These are phyloP conservation scores for Sinelater perroti DNA, from an alignment of 2,888 invertebrate genomes.

Conservation along the genomic window DNA sequence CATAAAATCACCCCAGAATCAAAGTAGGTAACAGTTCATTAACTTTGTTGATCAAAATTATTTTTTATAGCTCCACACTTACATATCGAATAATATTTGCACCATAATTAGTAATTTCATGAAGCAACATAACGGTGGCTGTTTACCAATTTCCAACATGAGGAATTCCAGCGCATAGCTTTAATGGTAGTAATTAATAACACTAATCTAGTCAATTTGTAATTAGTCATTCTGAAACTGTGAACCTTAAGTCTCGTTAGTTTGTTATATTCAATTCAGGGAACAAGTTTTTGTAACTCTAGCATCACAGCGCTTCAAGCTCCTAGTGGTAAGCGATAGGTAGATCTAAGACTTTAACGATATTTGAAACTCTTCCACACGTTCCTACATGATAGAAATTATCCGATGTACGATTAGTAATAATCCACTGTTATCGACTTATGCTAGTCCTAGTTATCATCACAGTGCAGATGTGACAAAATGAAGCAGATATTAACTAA, in stretches of 20 bases:
- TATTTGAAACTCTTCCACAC: conserved; percentile 20
- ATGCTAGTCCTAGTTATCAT: conserved; percentile 18
- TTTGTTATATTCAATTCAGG: conserved; percentile 30
- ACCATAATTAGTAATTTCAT: too few relatives aligned
- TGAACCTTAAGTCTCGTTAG: conserved; percentile 24
- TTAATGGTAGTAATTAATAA: conserved; percentile 17
- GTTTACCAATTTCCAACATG: too few relatives aligned
- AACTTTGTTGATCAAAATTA: too few relatives aligned
- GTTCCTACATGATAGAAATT: conserved; percentile 23
- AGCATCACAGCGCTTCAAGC: conserved; percentile 18
- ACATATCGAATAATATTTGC: too few relatives aligned
- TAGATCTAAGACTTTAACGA: not conserved
- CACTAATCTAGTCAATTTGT: conserved; percentile 32
- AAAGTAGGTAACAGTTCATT: too few relatives aligned
- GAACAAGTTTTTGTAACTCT: conserved; percentile 33
- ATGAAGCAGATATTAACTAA: conserved; percentile 1
- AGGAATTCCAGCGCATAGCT: conserved; percentile 8
- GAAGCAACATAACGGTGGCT: too few relatives aligned
- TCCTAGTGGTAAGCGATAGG: conserved; percentile 8
- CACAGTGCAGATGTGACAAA: conserved; percentile 8
- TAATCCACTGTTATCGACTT: conserved; percentile 8
- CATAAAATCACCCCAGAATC: too few relatives aligned
- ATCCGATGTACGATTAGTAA: conserved; percentile 11
- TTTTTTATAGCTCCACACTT: too few relatives aligned
- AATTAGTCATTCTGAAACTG: conserved; percentile 30